These are phyloP conservation scores for Sebastes schlegelii DNA, from an alignment of 2,113 vertebrate genomes.

Conservation along the genomic window DNA sequence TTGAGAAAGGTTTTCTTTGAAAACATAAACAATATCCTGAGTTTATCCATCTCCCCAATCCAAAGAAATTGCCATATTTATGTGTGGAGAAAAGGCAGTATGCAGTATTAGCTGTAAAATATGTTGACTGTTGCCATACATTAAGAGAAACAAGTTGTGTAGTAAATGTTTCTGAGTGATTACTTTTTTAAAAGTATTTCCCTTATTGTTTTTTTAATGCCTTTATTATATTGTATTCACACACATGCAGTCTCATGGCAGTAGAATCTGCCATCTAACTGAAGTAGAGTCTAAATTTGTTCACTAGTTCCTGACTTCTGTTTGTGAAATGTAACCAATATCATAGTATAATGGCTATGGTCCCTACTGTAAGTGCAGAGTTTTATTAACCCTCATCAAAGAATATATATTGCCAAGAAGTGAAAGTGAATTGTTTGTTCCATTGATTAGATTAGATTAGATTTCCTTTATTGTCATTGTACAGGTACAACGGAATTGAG, in stretches of 20 bases:
- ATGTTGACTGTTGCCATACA: background rate
- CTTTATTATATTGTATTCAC: background rate
- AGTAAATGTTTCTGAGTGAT: background rate
- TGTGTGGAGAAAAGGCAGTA: background rate
- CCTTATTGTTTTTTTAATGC: background rate
- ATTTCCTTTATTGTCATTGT: too few relatives aligned
- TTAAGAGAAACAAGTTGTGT: background rate
- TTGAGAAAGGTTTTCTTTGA: background rate
- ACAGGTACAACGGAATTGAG: too few relatives aligned
- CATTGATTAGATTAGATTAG: too few relatives aligned
- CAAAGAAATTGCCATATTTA: background rate
- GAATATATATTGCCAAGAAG: too few relatives aligned
- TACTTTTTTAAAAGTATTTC: too few relatives aligned
- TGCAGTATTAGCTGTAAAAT: background rate
- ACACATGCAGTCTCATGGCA: too few relatives aligned
- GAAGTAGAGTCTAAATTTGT: background rate
- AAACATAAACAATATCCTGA: too few relatives aligned
- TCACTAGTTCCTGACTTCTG: background rate
- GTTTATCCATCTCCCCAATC: background rate
- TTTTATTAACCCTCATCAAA: background rate
- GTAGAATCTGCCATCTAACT: background rate
- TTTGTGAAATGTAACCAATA: background rate
- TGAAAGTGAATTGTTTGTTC: too few relatives aligned
- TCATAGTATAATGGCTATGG: too few relatives aligned
- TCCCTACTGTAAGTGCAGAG: background rate